Conservation (phyloP, 23 tunicate genomes). For the Ascidia mentula region DNA sequence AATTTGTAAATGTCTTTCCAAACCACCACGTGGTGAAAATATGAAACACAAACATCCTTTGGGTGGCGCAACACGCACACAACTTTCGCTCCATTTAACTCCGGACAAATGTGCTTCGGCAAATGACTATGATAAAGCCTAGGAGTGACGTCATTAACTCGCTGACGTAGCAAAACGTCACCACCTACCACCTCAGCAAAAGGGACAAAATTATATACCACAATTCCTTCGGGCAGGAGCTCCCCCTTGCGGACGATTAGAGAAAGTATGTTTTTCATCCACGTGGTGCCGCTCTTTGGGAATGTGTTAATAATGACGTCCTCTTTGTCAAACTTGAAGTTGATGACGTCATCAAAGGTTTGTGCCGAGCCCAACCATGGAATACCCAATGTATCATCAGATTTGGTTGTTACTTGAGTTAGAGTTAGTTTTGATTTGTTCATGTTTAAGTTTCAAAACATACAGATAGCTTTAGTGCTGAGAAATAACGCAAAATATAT, state of each 20-base stretch:
- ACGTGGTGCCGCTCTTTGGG: constrained; percentile 47
- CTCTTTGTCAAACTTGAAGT: constrained; percentile 6
- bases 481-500: no score
- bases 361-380: not conserved
- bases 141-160: not conserved
- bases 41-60: constrained; percentile 33
- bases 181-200: not conserved
- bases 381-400: not conserved
- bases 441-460: no score
- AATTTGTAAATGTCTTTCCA: not conserved
- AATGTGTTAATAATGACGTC: constrained; percentile 19
- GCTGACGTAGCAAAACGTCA: constrained; percentile 6
- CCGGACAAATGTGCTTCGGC: not conserved
- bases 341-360: not conserved
- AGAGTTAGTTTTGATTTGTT: not conserved
- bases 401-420: constrained; percentile 10
- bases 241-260: constrained; percentile 13
- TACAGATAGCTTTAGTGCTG: no score
- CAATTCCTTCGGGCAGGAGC: not conserved
- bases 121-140: constrained; percentile 17
- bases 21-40: constrained; percentile 10
- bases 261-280: constrained; percentile 25
- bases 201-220: not conserved
- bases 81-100: not conserved
- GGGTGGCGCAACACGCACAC: constrained; percentile 25